Conservation (phyloP, 2,888 invertebrate species). For the Thereva unica region DNA sequence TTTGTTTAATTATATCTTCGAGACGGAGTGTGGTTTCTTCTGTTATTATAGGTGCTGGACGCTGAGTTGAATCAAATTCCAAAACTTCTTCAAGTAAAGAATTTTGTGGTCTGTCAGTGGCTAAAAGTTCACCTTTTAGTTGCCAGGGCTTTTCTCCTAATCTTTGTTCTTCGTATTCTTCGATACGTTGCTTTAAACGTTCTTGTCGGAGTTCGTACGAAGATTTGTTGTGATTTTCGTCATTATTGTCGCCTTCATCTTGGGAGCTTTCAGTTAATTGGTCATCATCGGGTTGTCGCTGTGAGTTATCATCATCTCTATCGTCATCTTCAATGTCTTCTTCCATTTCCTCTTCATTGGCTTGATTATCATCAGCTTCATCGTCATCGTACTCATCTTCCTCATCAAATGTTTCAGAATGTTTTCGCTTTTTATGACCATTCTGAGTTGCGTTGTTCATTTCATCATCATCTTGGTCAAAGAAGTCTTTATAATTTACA, state of each 20-base stretch:
- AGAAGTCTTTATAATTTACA: conserved; percentile 72
- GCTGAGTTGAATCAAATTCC: conserved; percentile 81
- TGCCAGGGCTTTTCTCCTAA: conserved; percentile 91
- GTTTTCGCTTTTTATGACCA: conserved; percentile 43
- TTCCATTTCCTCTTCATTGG: conserved; percentile 44
- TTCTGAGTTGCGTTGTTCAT: conserved; percentile 37
- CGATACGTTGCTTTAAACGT: conserved; percentile 69
- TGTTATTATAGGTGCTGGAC: conserved; percentile 89
- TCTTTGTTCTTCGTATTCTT: conserved; percentile 71
- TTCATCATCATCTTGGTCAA: conserved; percentile 56
- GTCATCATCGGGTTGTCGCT: conserved; percentile 39
- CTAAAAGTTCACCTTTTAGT: conserved; percentile 85
- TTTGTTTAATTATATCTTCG: conserved; percentile 87
- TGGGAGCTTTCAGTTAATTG: conserved; percentile 41
- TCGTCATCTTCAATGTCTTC: conserved; percentile 45
- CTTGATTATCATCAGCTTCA: conserved; percentile 46
- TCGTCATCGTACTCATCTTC: conserved; percentile 54
- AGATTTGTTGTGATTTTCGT: conserved; percentile 58
- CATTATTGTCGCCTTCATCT: conserved; percentile 41
- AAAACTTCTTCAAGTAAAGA: conserved; percentile 90
- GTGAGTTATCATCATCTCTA: conserved; percentile 40
- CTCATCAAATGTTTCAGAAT: conserved; percentile 50
- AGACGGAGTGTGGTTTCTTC: conserved; percentile 84
- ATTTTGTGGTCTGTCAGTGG: conserved; percentile 81
- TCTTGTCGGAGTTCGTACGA: conserved; percentile 77